These are phyloP conservation scores for Heliconius hortense DNA, from an alignment of 2,888 invertebrate species.

Conservation along the genomic window DNA sequence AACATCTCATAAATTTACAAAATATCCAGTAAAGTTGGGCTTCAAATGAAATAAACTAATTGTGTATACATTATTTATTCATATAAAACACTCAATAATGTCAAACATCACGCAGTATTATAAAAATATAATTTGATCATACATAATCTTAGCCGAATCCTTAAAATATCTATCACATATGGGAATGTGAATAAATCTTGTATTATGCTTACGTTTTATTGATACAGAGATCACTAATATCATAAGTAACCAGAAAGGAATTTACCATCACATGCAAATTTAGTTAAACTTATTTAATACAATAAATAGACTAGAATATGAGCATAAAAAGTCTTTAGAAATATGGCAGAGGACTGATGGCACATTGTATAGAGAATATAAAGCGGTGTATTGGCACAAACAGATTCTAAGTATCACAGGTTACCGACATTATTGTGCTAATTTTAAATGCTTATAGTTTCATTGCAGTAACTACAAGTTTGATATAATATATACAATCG, in stretches of 20 bases:
- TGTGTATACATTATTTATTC: conserved; percentile 37
- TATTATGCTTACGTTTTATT: conserved; percentile 29
- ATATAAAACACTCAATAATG: conserved; percentile 42
- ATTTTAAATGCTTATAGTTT: conserved; percentile 33
- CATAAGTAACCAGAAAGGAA: conserved; percentile 34
- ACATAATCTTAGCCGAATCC: conserved; percentile 27
- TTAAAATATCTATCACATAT: conserved; percentile 36
- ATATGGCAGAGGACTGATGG: conserved; percentile 72
- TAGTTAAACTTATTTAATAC: conserved; percentile 46
- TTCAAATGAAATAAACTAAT: conserved; percentile 24
- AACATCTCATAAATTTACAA: neutral
- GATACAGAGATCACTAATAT: conserved; percentile 42
- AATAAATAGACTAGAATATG: conserved; percentile 79
- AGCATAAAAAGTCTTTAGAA: conserved; percentile 72
- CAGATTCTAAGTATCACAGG: conserved; percentile 68
- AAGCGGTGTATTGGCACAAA: conserved; percentile 57
- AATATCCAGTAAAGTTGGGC: neutral
- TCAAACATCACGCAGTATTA: conserved; percentile 46
- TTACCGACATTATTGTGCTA: conserved; percentile 65
- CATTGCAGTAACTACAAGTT: conserved; percentile 25
- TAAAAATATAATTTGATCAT: conserved; percentile 42
- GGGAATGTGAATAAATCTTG: conserved; percentile 37
- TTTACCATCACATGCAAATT: conserved; percentile 32
- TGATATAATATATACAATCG: conserved; percentile 38
- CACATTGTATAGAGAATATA: conserved; percentile 52